Conservation (phyloP, 2,797 vertebrate species). For the Salmo trutta region DNA sequence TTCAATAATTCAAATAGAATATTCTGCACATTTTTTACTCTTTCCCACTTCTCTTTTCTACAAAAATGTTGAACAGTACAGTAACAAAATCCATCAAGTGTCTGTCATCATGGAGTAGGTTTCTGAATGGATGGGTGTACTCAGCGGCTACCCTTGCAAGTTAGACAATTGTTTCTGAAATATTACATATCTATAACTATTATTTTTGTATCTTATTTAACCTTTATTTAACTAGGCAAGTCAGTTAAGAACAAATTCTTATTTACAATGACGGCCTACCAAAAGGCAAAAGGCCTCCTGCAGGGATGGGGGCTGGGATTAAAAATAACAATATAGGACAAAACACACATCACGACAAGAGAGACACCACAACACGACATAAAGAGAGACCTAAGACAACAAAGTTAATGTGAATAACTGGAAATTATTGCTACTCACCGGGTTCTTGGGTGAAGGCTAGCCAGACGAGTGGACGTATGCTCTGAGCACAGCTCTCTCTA, state of each 20-base stretch:
- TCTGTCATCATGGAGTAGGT: background rate
- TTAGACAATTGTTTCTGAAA: background rate
- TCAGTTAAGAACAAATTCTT: no score
- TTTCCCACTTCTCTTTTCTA: no score
- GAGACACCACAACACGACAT: no score
- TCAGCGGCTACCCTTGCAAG: background rate
- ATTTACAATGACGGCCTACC: no score
- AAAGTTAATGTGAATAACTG: background rate
- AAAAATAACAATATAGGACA: no score
- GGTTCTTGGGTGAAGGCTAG: constrained; percentile 54
- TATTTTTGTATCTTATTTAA: no score
- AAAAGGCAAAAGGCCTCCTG: no score
- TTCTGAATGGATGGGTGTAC: background rate
- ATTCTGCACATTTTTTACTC: background rate
- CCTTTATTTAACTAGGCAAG: no score
- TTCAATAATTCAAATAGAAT: background rate
- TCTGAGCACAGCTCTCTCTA: constrained; percentile 45
- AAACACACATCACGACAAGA: no score
- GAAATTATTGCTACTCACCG: constrained; percentile 63
- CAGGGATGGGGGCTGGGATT: no score
- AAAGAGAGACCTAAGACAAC: background rate
- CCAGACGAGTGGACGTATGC: constrained; percentile 38
- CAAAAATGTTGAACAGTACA: background rate
- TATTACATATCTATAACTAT: background rate
- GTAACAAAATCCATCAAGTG: background rate